Evolutionary conservation across 1,140 invertebrate species (phyloP), one percentile per base, ranked within the genome.

Genomic region (Musca domestica): DNA sequence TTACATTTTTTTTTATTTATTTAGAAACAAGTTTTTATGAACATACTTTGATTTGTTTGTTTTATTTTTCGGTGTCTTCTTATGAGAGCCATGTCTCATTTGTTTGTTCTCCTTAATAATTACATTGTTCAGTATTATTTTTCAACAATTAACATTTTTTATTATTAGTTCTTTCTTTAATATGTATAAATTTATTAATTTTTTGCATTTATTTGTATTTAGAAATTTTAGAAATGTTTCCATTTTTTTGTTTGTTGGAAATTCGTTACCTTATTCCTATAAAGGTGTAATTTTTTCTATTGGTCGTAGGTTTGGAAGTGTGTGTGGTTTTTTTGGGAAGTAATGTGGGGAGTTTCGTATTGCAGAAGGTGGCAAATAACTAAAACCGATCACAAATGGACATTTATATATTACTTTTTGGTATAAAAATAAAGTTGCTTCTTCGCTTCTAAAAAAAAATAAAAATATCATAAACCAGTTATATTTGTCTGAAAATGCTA

Each of bases 101-200:
- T 52, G 49, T 3, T 52, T 52, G 4, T n/a, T 52, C 5, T 23
- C 17, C 17, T 19, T 20, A 23, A 6, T 52, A 17, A 20, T 19
- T 23, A 52, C 22, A 52, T 15, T 25, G 25, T 58, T 58, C 25
- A 58, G 27, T 58, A 51, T 65, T 66, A 17, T 10, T 49, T 66
- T 66, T 66, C 23, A 47, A 66, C 64, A 66, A 66, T 66, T 49
- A 66, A 66, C 64, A 66, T 66, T 66, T n/a, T 65, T 64, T 23
- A 52, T 20, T 52, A 19, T 20, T 20, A 19, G 3, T 49, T 19
- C 5, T 49, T 19, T n/a, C 5, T 23, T 52, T 20, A 52, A 27
- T 22, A 25, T 58, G 20, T 58, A 58, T 58, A 30, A 58, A 58
- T 23, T 7, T 23, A 15, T 54, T 54, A 14, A 2, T 51, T 51